A percentile compares a stretch with the other conserved stretches of the same genome.
phyloP scores from a whole-genome alignment of 53 echinoderm and acorn worm species.

The Paracentrotus lividus region DNA sequence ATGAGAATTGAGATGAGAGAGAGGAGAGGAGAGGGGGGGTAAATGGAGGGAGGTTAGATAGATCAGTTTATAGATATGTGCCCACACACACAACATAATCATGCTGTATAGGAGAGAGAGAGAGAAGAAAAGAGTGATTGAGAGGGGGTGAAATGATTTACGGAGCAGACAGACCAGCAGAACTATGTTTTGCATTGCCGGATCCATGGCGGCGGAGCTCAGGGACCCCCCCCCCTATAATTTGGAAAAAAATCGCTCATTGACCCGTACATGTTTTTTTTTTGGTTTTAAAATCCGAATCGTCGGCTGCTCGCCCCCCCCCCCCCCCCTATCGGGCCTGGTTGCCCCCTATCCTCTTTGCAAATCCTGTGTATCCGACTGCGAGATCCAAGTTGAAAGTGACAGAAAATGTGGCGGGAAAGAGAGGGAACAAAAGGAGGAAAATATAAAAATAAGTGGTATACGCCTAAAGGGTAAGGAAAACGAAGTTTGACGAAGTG shows the following conservation, averaged over 20 bases:
- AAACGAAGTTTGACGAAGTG: neutral
- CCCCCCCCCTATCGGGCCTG: too few relatives aligned
- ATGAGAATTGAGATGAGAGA: neutral
- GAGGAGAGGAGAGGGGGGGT: neutral
- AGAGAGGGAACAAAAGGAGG: neutral
- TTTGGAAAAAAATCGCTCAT: too few relatives aligned
- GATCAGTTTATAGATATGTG: neutral
- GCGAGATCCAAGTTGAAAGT: neutral
- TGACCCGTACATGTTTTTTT: too few relatives aligned
- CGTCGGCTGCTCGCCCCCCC: too few relatives aligned
- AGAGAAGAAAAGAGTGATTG: neutral
- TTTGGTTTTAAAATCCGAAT: too few relatives aligned
- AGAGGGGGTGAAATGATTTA: neutral
- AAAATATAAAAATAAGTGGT: neutral
- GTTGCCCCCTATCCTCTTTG: too few relatives aligned
- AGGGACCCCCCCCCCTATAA: too few relatives aligned
- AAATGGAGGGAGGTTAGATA: neutral
- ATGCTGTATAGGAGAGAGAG: neutral
- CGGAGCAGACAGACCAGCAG: neutral
- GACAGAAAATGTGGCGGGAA: neutral
- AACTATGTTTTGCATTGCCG: too few relatives aligned
- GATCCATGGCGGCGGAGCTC: too few relatives aligned
- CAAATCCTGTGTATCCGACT: too few relatives aligned
- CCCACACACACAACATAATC: too few relatives aligned
- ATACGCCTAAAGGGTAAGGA: too few relatives aligned